A percentile compares a stretch with the other conserved stretches of the same genome.
These are phyloP conservation scores for Ephestia elutella DNA, from an alignment of 1,140 invertebrate genomes.

Conservation along the genomic window DNA sequence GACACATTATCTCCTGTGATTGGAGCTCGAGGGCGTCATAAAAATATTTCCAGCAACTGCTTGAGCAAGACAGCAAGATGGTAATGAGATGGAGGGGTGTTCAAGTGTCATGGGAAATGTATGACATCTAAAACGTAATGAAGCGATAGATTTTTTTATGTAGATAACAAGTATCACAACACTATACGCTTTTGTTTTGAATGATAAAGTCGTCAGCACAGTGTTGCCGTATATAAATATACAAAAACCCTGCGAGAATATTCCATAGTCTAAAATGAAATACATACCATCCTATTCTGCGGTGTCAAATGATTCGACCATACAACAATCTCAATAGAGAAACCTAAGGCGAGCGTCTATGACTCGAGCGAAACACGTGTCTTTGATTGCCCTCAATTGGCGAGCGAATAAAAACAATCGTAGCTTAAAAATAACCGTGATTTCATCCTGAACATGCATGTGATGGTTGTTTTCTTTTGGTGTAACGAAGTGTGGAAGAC, in stretches of 20 bases:
- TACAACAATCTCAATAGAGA: slow-evolving; percentile 48
- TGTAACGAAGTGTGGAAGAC: slow-evolving; percentile 31
- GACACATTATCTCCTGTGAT: slow-evolving; percentile 55
- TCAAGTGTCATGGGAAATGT: slow-evolving; percentile 7
- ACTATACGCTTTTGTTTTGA: too few species aligned
- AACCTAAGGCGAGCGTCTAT: slow-evolving; percentile 56
- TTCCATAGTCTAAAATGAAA: neutral
- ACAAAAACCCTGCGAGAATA: too few species aligned
- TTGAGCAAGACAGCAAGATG: neutral
- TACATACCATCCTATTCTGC: neutral
- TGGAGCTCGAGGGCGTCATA: slow-evolving; percentile 51
- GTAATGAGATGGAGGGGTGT: neutral
- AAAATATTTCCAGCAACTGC: slow-evolving; percentile 44
- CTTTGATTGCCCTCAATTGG: slow-evolving; percentile 72
- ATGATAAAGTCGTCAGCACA: too few species aligned
- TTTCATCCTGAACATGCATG: slow-evolving; percentile 70
- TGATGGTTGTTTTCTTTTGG: slow-evolving; percentile 62
- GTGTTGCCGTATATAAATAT: too few species aligned
- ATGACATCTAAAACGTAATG: neutral
- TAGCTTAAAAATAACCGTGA: slow-evolving; percentile 72
- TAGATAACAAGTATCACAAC: too few species aligned
- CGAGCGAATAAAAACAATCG: slow-evolving; percentile 73
- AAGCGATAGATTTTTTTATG: too few species aligned
- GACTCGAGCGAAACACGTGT: slow-evolving; percentile 66
- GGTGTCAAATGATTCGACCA: neutral